A percentile compares a stretch with the other conserved stretches of the same genome.
Evolutionary conservation across 2,797 vertebrate species (phyloP).

Genomic region (Ctenopoma multispine): DNA sequence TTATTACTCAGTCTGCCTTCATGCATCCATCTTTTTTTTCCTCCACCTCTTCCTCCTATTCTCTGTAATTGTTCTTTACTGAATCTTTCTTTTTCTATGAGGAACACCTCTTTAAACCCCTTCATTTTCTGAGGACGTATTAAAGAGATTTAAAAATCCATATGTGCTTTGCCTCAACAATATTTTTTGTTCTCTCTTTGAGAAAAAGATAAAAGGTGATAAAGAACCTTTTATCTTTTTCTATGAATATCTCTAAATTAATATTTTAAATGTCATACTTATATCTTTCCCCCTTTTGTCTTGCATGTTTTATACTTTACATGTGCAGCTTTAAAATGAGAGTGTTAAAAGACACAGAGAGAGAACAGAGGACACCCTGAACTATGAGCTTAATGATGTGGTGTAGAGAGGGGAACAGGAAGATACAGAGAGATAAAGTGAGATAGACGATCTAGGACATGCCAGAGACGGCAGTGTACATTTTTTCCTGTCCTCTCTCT

Average conservation of each 20-base stretch:
- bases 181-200: too few species aligned
- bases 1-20: constrained; percentile 68
- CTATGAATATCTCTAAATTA: constrained; percentile 15
- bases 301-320: constrained; percentile 3
- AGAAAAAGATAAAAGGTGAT: too few species aligned
- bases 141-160: constrained; percentile 15
- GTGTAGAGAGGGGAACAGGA: constrained; percentile 12
- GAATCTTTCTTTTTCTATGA: neutral
- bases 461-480: constrained; percentile 15
- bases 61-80: neutral
- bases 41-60: constrained; percentile 12
- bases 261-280: constrained; percentile 37
- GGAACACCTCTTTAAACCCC: constrained; percentile 15
- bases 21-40: constrained; percentile 13
- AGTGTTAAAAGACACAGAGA: constrained; percentile 20
- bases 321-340: constrained; percentile 14
- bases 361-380: constrained; percentile 48
- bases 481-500: constrained; percentile 27
- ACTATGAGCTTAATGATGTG: constrained; percentile 41
- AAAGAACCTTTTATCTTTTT: too few species aligned
- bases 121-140: neutral
- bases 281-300: constrained; percentile 13
- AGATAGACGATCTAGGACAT: constrained; percentile 39
- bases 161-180: neutral
- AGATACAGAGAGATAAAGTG: constrained; percentile 13